phyloP scores from a whole-genome alignment of 92 coral and sea anemone species.

The Palythoa heliodiscus region DNA sequence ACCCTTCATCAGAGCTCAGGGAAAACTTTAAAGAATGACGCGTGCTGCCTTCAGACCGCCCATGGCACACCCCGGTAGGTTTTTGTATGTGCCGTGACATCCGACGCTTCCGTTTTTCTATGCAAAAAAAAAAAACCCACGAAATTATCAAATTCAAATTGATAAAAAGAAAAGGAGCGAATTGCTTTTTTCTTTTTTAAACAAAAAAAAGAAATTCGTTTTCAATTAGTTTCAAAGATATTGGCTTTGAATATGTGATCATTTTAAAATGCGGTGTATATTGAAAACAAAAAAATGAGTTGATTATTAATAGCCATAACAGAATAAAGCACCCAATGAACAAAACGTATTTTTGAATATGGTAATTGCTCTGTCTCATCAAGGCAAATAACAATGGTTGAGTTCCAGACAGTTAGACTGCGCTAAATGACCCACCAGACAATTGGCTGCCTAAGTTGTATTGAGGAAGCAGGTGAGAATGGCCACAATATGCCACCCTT shows the following conservation, averaged over 20 bases:
- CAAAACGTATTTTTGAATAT: conserved; percentile 1
- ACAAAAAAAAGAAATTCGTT: not conserved
- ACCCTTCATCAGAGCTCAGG: too few species aligned
- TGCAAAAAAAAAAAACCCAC: too few species aligned
- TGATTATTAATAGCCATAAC: conserved; percentile 4
- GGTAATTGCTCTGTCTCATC: not conserved
- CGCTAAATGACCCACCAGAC: conserved; percentile 12
- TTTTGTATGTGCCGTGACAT: too few species aligned
- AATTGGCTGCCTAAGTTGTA: conserved; percentile 28
- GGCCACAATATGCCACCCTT: conserved; percentile 3
- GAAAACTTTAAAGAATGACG: too few species aligned
- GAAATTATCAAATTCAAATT: not conserved
- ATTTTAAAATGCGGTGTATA: not conserved
- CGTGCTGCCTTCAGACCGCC: too few species aligned
- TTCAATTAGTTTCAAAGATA: not conserved
- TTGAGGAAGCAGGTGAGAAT: conserved; percentile 24
- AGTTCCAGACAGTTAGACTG: conserved; percentile 29
- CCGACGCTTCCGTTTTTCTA: too few species aligned
- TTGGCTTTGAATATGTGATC: conserved; percentile 3
- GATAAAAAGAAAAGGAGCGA: not conserved
- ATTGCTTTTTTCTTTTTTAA: not conserved
- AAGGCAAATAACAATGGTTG: conserved; percentile 17
- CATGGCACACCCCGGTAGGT: too few species aligned
- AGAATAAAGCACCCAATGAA: conserved; percentile 15
- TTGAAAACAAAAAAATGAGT: conserved; percentile 3